These are phyloP conservation scores for Drosophila murphyi DNA, from an alignment of 1,140 invertebrate genomes.

Conservation along the genomic window DNA sequence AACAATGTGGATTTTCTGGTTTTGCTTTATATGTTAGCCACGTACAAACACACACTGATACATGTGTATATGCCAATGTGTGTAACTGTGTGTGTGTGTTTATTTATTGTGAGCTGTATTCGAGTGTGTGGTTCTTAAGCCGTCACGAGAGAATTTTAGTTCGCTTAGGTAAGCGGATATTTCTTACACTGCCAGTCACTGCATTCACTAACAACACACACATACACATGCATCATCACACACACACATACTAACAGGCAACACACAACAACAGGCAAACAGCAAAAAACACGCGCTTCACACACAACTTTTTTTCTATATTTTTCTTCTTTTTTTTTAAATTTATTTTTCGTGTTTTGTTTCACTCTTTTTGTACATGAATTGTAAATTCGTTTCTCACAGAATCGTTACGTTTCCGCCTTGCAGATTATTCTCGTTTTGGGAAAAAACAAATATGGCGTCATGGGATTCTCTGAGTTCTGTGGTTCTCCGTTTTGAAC, in stretches of 20 bases:
- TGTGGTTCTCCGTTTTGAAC: constrained; percentile 46
- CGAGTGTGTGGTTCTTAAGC: constrained; percentile 61
- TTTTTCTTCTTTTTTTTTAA: constrained; percentile 8
- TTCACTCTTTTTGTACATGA: constrained; percentile 34
- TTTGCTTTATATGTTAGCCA: constrained; percentile 76
- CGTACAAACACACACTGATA: constrained; percentile 44
- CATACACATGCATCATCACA: constrained; percentile 45
- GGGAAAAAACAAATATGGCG: constrained; percentile 76
- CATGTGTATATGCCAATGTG: constrained; percentile 13
- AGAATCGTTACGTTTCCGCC: constrained; percentile 35
- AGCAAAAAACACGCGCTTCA: constrained; percentile 37
- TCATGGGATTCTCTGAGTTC: constrained; percentile 58
- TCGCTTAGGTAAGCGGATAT: constrained; percentile 77
- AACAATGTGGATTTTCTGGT: constrained; percentile 84
- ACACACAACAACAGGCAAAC: neutral
- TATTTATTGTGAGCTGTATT: constrained; percentile 34
- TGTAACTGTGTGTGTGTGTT: constrained; percentile 30
- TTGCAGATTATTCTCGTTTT: constrained; percentile 20
- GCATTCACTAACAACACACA: constrained; percentile 50
- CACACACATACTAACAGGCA: constrained; percentile 51
- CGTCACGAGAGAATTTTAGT: constrained; percentile 70
- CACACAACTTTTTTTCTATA: constrained; percentile 17
- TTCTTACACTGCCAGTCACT: constrained; percentile 54
- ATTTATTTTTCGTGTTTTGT: constrained; percentile 16
- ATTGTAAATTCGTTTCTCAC: constrained; percentile 29